phyloP scores from a whole-genome alignment of 2,113 vertebrate species.

The Alexandromys fortis region DNA sequence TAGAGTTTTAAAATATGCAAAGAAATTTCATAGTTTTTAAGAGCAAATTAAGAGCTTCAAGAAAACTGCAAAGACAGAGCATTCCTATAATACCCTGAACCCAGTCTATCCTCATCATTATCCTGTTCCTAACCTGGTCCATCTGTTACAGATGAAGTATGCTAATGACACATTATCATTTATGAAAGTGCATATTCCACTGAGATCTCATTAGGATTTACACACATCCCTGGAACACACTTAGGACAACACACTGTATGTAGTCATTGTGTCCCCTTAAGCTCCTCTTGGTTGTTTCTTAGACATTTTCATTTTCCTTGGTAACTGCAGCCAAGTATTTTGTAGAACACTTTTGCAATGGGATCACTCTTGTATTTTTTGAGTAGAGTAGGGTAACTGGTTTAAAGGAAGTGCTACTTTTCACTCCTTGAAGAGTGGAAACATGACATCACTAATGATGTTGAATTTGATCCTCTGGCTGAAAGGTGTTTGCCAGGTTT shows the following conservation, averaged over 20 bases:
- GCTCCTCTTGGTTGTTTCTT: background rate
- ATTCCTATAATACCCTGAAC: background rate
- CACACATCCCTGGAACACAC: background rate
- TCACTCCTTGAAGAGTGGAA: background rate
- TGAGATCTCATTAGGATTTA: conserved; percentile 10
- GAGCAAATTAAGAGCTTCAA: background rate
- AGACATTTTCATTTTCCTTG: conserved; percentile 16
- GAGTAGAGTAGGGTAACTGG: background rate
- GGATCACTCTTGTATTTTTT: background rate
- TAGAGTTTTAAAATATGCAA: background rate
- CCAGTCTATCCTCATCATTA: background rate
- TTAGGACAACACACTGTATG: background rate
- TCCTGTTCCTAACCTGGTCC: background rate
- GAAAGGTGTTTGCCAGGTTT: background rate
- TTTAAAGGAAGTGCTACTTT: background rate
- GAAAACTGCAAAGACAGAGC: background rate
- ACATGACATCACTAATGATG: background rate
- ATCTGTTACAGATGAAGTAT: background rate
- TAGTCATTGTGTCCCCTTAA: background rate
- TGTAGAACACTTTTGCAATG: background rate
- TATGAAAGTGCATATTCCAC: background rate
- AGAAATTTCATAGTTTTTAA: background rate
- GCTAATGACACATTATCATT: background rate
- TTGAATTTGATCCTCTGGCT: background rate
- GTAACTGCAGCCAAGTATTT: background rate